Conservation (phyloP, 2,888 invertebrate species). For the Ochlodes sylvanus region DNA sequence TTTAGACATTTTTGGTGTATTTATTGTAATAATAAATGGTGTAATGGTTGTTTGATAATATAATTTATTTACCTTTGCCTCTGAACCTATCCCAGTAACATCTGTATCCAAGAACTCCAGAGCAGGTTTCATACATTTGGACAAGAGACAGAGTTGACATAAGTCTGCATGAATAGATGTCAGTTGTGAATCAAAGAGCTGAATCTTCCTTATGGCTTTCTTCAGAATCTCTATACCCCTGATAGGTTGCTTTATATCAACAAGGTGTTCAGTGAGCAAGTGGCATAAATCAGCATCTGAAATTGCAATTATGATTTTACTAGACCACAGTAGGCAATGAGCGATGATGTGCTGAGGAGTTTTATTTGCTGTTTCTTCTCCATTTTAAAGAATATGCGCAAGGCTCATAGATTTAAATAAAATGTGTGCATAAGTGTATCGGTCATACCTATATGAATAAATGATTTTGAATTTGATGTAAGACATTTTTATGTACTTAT, state of each 20-base stretch:
- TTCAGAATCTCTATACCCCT: slow-evolving; percentile 93
- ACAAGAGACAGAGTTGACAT: slow-evolving; percentile 95
- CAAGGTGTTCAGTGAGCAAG: slow-evolving; percentile 90
- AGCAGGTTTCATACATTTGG: slow-evolving; percentile 96
- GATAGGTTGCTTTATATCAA: slow-evolving; percentile 91
- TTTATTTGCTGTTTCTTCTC: no score
- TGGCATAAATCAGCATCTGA: slow-evolving; percentile 96
- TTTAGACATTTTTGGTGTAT: slow-evolving; percentile 12
- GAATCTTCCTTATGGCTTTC: slow-evolving; percentile 94
- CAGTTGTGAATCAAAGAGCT: slow-evolving; percentile 93
- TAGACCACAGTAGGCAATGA: no score
- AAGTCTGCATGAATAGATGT: slow-evolving; percentile 98
- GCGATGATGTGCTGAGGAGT: no score
- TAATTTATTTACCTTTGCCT: slow-evolving; percentile 68
- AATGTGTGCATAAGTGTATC: no score
- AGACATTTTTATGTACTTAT: no score
- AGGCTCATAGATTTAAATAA: no score
- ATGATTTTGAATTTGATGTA: no score
- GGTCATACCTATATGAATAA: no score
- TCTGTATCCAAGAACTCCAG: slow-evolving; percentile 95
- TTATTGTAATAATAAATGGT: slow-evolving; percentile 30
- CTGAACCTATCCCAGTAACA: slow-evolving; percentile 95
- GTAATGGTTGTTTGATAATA: slow-evolving; percentile 3
- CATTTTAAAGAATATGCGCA: no score
- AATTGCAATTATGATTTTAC: slow-evolving; percentile 33